Evolutionary conservation across 2,797 vertebrate genomes (phyloP).

Genomic region (Notolabrus celidotus): DNA sequence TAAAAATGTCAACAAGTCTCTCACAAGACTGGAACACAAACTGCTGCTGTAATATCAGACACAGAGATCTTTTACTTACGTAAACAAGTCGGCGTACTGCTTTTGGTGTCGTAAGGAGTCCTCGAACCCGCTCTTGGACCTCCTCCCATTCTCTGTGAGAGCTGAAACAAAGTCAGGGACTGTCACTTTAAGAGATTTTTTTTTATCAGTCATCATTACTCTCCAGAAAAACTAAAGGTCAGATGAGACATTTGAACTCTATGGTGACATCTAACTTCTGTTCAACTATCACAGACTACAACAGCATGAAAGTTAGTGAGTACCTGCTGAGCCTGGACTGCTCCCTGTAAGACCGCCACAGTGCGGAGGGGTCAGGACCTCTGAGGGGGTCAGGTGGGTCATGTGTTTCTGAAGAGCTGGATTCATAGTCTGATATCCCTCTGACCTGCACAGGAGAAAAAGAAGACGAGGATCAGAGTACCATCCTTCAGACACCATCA

Average conservation of each 20-base stretch:
- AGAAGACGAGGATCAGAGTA: slow-evolving; percentile 3
- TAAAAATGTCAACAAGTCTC: not conserved
- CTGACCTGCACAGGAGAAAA: slow-evolving; percentile 29
- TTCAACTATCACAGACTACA: too few species aligned
- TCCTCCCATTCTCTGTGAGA: slow-evolving; percentile 82
- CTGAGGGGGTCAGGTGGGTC: slow-evolving; percentile 28
- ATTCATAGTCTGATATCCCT: slow-evolving; percentile 37
- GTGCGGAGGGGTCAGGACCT: slow-evolving; percentile 34
- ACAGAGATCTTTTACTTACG: slow-evolving; percentile 74
- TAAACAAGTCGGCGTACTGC: slow-evolving; percentile 77
- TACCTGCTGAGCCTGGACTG: slow-evolving; percentile 34
- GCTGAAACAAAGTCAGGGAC: slow-evolving; percentile 55
- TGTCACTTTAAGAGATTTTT: not conserved
- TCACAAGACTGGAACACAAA: not conserved
- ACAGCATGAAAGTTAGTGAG: not conserved
- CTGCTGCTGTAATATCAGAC: not conserved
- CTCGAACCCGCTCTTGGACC: slow-evolving; percentile 84
- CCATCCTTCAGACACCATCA: too few species aligned
- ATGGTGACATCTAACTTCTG: slow-evolving; percentile 5
- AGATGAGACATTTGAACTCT: not conserved
- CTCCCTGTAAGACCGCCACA: slow-evolving; percentile 33
- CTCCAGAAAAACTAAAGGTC: not conserved
- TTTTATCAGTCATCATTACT: not conserved
- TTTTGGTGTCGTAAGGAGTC: slow-evolving; percentile 83
- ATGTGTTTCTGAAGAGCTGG: slow-evolving; percentile 50